A percentile compares a stretch with the other conserved stretches of the same genome.
These are phyloP conservation scores for Lampris megalopsis DNA, from an alignment of 2,113 vertebrate genomes.

Conservation along the genomic window DNA sequence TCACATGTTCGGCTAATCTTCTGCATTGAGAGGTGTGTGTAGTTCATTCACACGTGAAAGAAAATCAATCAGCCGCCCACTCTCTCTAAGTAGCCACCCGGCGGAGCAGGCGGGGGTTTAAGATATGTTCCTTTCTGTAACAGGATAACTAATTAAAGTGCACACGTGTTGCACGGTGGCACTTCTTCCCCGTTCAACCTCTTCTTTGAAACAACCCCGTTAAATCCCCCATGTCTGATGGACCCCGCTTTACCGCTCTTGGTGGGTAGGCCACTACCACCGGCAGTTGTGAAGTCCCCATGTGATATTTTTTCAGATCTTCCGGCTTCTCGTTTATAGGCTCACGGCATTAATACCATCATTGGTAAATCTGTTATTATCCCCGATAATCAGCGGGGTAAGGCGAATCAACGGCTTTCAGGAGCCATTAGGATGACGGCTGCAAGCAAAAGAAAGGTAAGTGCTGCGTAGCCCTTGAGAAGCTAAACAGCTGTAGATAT, in stretches of 20 bases:
- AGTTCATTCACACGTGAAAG: slow-evolving; percentile 75
- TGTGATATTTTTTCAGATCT: slow-evolving; percentile 39
- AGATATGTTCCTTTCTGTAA: slow-evolving; percentile 72
- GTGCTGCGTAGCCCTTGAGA: slow-evolving; percentile 21
- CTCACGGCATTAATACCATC: not conserved
- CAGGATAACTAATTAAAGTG: slow-evolving; percentile 75
- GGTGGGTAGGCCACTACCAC: slow-evolving; percentile 49
- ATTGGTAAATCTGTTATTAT: slow-evolving; percentile 43
- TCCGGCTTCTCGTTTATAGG: slow-evolving; percentile 12
- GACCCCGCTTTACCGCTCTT: slow-evolving; percentile 39
- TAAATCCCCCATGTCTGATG: slow-evolving; percentile 39
- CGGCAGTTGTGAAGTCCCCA: slow-evolving; percentile 33
- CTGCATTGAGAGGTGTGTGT: slow-evolving; percentile 67
- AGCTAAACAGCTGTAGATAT: slow-evolving; percentile 43
- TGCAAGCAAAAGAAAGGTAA: slow-evolving; percentile 43
- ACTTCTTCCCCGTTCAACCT: slow-evolving; percentile 48
- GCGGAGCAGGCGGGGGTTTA: slow-evolving; percentile 80
- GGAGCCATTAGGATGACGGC: slow-evolving; percentile 17
- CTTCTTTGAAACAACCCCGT: slow-evolving; percentile 50
- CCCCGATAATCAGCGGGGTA: slow-evolving; percentile 27
- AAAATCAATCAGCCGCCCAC: slow-evolving; percentile 83
- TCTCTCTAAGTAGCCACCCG: slow-evolving; percentile 76
- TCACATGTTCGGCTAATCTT: slow-evolving; percentile 73
- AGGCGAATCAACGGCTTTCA: slow-evolving; percentile 30
- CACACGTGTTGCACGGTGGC: slow-evolving; percentile 32